Percentiles rank a stretch among this genome's conserved stretches.
phyloP scores from a whole-genome alignment of 2,888 invertebrate genomes.

The Chloroclysta siterata region DNA sequence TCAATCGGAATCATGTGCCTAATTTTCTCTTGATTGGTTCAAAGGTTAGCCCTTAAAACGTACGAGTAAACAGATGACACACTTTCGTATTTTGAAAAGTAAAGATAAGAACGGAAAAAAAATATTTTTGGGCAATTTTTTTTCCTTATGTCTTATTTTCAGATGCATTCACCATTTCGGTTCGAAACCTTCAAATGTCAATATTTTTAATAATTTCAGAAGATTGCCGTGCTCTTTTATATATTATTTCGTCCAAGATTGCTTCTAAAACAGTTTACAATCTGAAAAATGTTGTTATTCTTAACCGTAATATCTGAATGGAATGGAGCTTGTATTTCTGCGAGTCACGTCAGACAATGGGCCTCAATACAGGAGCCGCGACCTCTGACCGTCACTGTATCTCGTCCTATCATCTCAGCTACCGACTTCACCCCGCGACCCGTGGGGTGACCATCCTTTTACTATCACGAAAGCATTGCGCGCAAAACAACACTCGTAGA shows the following conservation, averaged over 20 bases:
- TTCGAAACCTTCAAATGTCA: no score
- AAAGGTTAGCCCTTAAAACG: no score
- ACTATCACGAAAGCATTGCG: not conserved
- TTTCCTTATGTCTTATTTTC: no score
- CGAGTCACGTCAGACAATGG: conserved; percentile 63
- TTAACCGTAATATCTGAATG: conserved; percentile 16
- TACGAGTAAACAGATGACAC: no score
- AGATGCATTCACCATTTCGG: no score
- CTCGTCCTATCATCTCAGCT: conserved; percentile 70
- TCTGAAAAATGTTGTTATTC: not conserved
- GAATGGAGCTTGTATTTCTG: conserved; percentile 26
- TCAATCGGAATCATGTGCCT: no score
- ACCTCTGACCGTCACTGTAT: conserved; percentile 69
- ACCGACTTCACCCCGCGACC: conserved; percentile 74
- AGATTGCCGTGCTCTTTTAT: no score
- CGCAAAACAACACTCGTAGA: not conserved
- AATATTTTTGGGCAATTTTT: no score
- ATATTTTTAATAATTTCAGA: no score
- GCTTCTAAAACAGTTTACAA: not conserved
- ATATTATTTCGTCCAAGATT: not conserved
- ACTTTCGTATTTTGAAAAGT: no score
- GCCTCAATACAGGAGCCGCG: conserved; percentile 64
- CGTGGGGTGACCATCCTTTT: conserved; percentile 43
- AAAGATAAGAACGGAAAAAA: no score
- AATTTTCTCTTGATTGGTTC: no score